These are phyloP conservation scores for Phengaris alcon DNA, from an alignment of 2,888 invertebrate genomes.

Conservation along the genomic window DNA sequence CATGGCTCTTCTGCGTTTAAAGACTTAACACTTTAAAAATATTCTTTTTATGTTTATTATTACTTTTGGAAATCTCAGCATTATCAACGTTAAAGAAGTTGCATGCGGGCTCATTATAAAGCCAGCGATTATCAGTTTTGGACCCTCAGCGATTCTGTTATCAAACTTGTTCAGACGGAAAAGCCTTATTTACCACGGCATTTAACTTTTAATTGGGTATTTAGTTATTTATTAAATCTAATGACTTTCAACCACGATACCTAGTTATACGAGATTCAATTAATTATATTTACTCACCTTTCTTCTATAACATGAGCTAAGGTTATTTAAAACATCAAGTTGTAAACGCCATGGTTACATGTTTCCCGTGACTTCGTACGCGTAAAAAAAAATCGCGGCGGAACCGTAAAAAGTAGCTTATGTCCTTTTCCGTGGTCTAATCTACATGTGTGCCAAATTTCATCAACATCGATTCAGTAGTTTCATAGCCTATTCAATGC, in stretches of 20 bases:
- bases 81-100: background rate
- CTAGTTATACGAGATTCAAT: background rate
- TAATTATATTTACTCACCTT: background rate
- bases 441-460: no score
- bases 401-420: no score
- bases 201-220: constrained; percentile 49
- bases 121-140: constrained; percentile 33
- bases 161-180: constrained; percentile 62
- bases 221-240: constrained; percentile 46
- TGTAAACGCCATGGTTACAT: no score
- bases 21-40: no score
- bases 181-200: constrained; percentile 52
- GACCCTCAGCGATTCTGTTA: constrained; percentile 44
- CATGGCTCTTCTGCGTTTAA: no score
- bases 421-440: no score
- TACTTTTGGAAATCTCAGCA: background rate
- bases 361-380: no score
- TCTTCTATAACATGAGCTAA: background rate
- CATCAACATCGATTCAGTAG: no score
- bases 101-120: constrained; percentile 30
- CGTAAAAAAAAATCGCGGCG: no score
- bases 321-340: no score
- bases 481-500: no score
- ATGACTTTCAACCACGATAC: background rate
- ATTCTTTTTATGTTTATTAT: background rate